These are phyloP conservation scores for Leuciscus idus DNA, from an alignment of 2,113 vertebrate species.

Conservation along the genomic window DNA sequence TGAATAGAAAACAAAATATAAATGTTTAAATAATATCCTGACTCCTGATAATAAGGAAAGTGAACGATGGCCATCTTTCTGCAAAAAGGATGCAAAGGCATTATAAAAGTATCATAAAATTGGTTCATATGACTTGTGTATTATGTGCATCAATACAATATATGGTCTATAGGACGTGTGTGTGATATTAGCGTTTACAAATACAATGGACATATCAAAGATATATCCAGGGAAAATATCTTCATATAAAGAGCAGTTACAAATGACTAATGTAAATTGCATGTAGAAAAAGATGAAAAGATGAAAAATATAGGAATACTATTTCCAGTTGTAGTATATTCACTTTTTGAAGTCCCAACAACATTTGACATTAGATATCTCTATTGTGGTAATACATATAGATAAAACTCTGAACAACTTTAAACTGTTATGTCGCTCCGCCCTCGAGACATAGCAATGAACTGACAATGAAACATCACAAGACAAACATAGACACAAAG, in stretches of 20 bases:
- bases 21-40: background rate
- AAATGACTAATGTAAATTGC: background rate
- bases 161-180: background rate
- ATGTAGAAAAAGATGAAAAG: background rate
- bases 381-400: background rate
- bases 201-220: too few relatives aligned
- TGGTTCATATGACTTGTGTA: background rate
- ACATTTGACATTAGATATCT: background rate
- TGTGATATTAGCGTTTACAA: background rate
- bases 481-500: constrained; percentile 73
- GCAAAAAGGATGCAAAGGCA: background rate
- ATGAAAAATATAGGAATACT: background rate
- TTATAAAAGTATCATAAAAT: background rate
- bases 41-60: too few relatives aligned
- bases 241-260: background rate
- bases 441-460: constrained; percentile 60
- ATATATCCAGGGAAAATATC: background rate
- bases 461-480: constrained; percentile 68
- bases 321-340: background rate
- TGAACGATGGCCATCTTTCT: background rate
- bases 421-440: constrained; percentile 61
- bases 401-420: constrained; percentile 50
- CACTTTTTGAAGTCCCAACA: background rate
- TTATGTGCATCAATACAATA: background rate
- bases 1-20: background rate